Evolutionary conservation across 2,888 invertebrate genomes (phyloP).

Genomic region (Acholoe squamosa): DNA sequence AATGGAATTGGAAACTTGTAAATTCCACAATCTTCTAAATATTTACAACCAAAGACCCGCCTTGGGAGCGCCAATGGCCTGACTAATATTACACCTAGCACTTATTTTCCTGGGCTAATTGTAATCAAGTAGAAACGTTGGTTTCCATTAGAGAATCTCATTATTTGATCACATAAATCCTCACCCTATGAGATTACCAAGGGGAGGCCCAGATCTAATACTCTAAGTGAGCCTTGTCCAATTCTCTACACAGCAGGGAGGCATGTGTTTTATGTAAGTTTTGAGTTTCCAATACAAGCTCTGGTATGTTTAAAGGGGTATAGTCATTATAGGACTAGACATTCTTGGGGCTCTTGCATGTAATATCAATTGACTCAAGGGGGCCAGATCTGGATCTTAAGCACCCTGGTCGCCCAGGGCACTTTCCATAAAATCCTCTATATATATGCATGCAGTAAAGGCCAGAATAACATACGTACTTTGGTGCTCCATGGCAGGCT

Average conservation of each 20-base stretch:
- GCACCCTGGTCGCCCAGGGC: neutral
- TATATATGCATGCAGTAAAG: slow-evolving; percentile 7
- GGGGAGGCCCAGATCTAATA: neutral
- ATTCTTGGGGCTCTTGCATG: slow-evolving; percentile 14
- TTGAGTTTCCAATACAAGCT: neutral
- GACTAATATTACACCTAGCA: neutral
- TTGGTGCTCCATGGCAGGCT: too few species aligned
- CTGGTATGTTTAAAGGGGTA: neutral
- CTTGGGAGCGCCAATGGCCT: neutral
- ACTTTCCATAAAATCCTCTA: neutral
- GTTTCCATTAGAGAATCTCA: neutral
- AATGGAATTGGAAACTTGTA: slow-evolving; percentile 25
- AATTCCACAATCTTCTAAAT: neutral
- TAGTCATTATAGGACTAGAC: neutral
- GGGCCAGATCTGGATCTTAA: neutral
- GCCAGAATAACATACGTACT: neutral
- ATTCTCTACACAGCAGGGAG: neutral
- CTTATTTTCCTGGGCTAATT: neutral
- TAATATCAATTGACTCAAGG: slow-evolving; percentile 34
- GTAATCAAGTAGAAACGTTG: neutral
- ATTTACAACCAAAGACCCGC: neutral
- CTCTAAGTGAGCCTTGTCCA: neutral
- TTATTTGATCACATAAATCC: neutral
- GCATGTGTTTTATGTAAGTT: neutral
- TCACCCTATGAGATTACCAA: neutral